A percentile compares a stretch with the other conserved stretches of the same genome.
Evolutionary conservation across 37 sponge, comb jelly and placozoan genomes (phyloP).

Genomic region (Geodia barretti): DNA sequence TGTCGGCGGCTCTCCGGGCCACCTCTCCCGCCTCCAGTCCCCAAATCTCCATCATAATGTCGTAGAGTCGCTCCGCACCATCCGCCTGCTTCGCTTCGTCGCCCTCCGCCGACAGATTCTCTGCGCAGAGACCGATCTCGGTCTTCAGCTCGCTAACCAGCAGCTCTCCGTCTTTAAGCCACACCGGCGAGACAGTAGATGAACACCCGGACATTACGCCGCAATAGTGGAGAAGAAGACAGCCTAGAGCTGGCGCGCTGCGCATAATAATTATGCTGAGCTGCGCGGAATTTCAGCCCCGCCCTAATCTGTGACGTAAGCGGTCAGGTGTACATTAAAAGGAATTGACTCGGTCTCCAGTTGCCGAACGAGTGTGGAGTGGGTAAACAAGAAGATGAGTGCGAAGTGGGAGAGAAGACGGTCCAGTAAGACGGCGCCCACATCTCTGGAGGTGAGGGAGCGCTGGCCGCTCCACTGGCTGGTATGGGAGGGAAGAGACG

Average conservation of each 20-base stretch:
- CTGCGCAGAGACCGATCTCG: not conserved
- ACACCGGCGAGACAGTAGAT: conserved; percentile 1
- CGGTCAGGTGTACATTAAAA: too few species aligned
- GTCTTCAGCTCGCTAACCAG: not conserved
- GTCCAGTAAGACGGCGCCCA: not conserved
- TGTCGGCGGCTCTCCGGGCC: conserved; percentile 48
- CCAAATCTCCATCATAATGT: conserved; percentile 30
- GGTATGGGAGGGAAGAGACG: conserved; percentile 72
- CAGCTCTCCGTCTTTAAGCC: conserved; percentile 23
- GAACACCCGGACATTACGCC: too few species aligned
- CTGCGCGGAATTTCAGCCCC: too few species aligned
- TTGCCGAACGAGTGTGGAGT: too few species aligned
- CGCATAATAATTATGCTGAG: too few species aligned
- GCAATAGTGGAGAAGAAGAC: too few species aligned
- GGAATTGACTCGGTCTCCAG: too few species aligned
- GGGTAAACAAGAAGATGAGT: not conserved
- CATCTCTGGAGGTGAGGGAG: conserved; percentile 14
- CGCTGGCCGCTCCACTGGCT: conserved; percentile 87
- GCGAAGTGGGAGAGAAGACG: not conserved
- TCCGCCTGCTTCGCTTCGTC: not conserved
- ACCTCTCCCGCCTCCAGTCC: conserved; percentile 41
- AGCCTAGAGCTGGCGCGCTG: too few species aligned
- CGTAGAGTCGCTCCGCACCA: conserved; percentile 16
- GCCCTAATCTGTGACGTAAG: not conserved
- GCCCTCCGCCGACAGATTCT: not conserved